These are phyloP conservation scores for Drosophila lacertosa DNA, from an alignment of 1,140 invertebrate species.

Conservation along the genomic window DNA sequence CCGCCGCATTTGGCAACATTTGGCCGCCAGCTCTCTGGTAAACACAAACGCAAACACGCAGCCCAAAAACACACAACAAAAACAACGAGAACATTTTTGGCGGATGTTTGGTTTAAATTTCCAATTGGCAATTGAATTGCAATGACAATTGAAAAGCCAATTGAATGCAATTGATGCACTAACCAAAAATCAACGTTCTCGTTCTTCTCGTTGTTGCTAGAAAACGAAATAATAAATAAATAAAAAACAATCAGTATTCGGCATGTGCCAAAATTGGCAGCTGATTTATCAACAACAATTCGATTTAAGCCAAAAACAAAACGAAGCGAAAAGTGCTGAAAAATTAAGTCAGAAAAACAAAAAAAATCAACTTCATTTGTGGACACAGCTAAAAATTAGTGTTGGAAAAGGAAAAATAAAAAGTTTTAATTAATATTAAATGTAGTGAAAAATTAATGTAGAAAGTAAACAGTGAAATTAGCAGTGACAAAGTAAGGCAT, in stretches of 20 bases:
- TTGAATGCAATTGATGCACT: constrained; percentile 74
- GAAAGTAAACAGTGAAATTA: too few species aligned
- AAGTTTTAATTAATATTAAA: too few species aligned
- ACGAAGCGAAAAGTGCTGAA: too few species aligned
- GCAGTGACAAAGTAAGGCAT: background rate
- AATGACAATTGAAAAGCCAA: constrained; percentile 72
- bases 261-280: constrained; percentile 12
- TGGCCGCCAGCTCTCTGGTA: constrained; percentile 40
- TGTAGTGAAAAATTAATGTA: too few species aligned
- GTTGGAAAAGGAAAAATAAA: too few species aligned
- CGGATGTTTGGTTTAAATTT: constrained; percentile 74
- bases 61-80: constrained; percentile 16
- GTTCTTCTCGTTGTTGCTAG: background rate
- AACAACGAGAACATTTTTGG: constrained; percentile 18
- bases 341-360: too few species aligned
- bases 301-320: too few species aligned
- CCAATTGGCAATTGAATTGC: constrained; percentile 73
- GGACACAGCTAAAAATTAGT: too few species aligned
- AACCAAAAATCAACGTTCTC: constrained; percentile 1
- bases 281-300: constrained; percentile 6
- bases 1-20: constrained; percentile 66
- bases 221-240: too few species aligned
- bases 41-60: constrained; percentile 38
- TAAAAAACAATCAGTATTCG: constrained; percentile 10
- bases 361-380: too few species aligned